A percentile compares a stretch with the other conserved stretches of the same genome.
Conservation (phyloP, 2,113 vertebrate species). For the Bufo gargarizans region DNA sequence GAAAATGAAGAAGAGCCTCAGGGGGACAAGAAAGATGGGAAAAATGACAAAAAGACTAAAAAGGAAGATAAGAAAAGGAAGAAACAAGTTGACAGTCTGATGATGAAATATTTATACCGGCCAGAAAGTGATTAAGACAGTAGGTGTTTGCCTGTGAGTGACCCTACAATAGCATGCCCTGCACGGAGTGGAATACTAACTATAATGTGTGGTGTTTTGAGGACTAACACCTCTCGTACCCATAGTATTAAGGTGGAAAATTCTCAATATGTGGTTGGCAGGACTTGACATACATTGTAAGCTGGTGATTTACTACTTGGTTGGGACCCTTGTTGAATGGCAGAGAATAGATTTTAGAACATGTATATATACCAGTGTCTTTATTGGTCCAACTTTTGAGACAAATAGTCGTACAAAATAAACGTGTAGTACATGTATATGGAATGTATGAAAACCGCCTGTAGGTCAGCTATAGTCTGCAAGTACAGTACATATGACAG, state of each 20-base stretch:
- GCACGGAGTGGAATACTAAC: conserved; percentile 74
- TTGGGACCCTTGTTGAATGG: not conserved
- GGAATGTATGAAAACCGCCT: not conserved
- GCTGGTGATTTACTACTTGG: not conserved
- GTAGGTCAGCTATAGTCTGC: not conserved
- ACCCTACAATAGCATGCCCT: conserved; percentile 66
- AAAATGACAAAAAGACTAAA: conserved; percentile 64
- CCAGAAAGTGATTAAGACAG: conserved; percentile 93
- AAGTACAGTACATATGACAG: not conserved
- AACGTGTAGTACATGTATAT: not conserved
- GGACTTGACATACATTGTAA: not conserved
- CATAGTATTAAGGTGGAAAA: not conserved
- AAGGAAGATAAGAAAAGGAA: conserved; percentile 89
- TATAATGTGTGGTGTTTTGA: not conserved
- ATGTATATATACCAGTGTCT: not conserved
- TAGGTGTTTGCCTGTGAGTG: conserved; percentile 75
- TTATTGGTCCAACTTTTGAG: too few species aligned
- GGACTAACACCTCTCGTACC: not conserved
- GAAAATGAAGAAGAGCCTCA: conserved; percentile 64
- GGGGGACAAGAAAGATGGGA: conserved; percentile 46
- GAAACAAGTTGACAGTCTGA: conserved; percentile 91
- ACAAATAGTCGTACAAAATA: not conserved
- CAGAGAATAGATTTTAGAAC: not conserved
- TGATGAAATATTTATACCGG: conserved; percentile 98
- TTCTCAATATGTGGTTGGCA: not conserved